These are phyloP conservation scores for Drosophila asahinai DNA, from an alignment of 1,140 invertebrate species.

Conservation along the genomic window DNA sequence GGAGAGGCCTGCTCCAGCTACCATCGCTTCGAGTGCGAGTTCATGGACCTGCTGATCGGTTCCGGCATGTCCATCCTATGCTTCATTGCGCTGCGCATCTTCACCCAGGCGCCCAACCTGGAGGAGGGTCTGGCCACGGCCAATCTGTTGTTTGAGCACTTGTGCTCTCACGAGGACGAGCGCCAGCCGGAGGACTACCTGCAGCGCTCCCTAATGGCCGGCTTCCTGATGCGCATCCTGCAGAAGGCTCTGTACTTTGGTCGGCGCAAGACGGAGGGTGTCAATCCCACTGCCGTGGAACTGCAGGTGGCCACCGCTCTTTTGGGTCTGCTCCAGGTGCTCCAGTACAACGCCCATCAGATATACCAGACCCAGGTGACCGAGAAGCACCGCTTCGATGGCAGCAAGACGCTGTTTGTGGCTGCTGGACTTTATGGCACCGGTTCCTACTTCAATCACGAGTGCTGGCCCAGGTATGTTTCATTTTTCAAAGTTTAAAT, in stretches of 20 bases:
- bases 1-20: conserved; percentile 89
- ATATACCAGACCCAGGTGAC: conserved; percentile 90
- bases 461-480: conserved; percentile 90
- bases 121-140: conserved; percentile 84
- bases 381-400: conserved; percentile 86
- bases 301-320: conserved; percentile 88
- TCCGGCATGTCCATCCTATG: conserved; percentile 93
- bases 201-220: conserved; percentile 91
- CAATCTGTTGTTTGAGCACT: conserved; percentile 85
- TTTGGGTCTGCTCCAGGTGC: conserved; percentile 90
- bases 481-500: neutral
- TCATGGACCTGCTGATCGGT: conserved; percentile 90
- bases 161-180: conserved; percentile 89
- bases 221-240: conserved; percentile 91
- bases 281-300: conserved; percentile 86
- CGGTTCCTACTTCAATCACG: conserved; percentile 94
- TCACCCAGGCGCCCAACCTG: conserved; percentile 87
- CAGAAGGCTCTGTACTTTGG: conserved; percentile 88
- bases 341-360: conserved; percentile 96
- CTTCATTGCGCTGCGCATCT: conserved; percentile 90
- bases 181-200: conserved; percentile 90
- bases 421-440: conserved; percentile 93
- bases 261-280: conserved; percentile 75
- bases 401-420: conserved; percentile 87
- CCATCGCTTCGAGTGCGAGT: conserved; percentile 93